Conservation (phyloP, 1,140 invertebrate species). For the Sitophilus oryzae region DNA sequence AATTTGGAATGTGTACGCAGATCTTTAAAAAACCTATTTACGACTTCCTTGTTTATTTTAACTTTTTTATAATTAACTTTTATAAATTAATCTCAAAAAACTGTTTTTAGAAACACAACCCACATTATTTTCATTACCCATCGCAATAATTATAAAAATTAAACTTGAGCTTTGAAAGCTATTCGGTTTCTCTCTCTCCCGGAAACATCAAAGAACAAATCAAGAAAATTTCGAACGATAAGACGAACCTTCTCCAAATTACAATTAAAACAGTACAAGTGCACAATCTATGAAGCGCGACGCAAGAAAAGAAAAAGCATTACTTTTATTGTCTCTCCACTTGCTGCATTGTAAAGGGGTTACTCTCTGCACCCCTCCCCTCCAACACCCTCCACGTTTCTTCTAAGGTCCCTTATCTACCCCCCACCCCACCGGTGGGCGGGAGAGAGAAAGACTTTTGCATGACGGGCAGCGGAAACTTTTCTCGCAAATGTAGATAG, state of each 20-base stretch:
- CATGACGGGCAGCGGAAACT: constrained; percentile 23
- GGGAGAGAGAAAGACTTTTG: constrained; percentile 18
- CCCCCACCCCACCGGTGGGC: not conserved
- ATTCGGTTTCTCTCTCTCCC: no score
- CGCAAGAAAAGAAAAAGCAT: constrained; percentile 15
- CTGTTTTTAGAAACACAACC: no score
- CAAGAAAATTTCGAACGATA: constrained; percentile 5
- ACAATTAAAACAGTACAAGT: constrained; percentile 25
- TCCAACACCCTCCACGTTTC: not conserved
- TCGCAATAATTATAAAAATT: no score
- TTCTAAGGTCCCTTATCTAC: not conserved
- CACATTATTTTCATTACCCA: no score
- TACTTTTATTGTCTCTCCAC: constrained; percentile 22
- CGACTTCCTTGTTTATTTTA: no score
- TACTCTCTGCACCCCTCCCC: constrained; percentile 1
- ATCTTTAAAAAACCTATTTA: no score
- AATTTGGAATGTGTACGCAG: no score
- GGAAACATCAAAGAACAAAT: constrained; percentile 12
- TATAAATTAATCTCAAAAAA: no score
- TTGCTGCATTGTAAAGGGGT: constrained; percentile 26
- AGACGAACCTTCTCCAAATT: constrained; percentile 17
- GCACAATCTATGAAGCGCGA: constrained; percentile 22
- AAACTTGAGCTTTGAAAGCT: no score
- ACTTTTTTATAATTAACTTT: no score
- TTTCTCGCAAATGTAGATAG: constrained; percentile 24